Conservation (phyloP, 2,888 invertebrate genomes). For the Notodonta ziczac region DNA sequence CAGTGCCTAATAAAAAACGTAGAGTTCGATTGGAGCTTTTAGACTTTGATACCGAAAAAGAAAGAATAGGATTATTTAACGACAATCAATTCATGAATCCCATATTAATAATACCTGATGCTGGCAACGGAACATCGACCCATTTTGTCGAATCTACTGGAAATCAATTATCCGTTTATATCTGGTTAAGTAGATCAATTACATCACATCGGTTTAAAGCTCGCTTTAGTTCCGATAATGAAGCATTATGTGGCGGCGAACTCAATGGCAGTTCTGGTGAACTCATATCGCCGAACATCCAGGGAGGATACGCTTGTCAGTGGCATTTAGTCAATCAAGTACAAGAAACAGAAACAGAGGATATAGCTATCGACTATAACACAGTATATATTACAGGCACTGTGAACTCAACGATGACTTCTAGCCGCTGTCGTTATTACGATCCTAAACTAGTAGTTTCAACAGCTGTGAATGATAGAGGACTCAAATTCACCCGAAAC, state of each 20-base stretch:
- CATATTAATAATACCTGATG: slow-evolving; percentile 54
- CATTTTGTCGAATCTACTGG: slow-evolving; percentile 85
- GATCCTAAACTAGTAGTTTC: slow-evolving; percentile 57
- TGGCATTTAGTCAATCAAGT: slow-evolving; percentile 59
- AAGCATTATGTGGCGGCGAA: slow-evolving; percentile 68
- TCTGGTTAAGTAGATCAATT: slow-evolving; percentile 77
- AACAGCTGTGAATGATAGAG: slow-evolving; percentile 26
- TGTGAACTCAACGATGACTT: slow-evolving; percentile 51
- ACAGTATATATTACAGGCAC: slow-evolving; percentile 55
- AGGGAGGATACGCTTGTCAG: slow-evolving; percentile 60
- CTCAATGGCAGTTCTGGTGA: slow-evolving; percentile 53
- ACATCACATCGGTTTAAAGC: slow-evolving; percentile 89
- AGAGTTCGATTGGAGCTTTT: slow-evolving; percentile 80
- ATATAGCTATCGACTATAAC: slow-evolving; percentile 40
- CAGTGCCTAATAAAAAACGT: slow-evolving; percentile 62
- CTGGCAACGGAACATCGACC: slow-evolving; percentile 31
- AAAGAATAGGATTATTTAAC: slow-evolving; percentile 78
- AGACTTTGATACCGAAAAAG: slow-evolving; percentile 69
- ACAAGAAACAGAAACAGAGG: slow-evolving; percentile 10
- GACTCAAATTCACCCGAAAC: slow-evolving; percentile 32
- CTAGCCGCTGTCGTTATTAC: slow-evolving; percentile 49
- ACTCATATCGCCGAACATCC: slow-evolving; percentile 56
- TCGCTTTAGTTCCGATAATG: slow-evolving; percentile 86
- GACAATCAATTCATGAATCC: slow-evolving; percentile 72
- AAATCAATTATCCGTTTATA: slow-evolving; percentile 86